A percentile compares a stretch with the other conserved stretches of the same genome.
phyloP scores from a whole-genome alignment of 1,140 invertebrate species.

The Drosophila repletoides region DNA sequence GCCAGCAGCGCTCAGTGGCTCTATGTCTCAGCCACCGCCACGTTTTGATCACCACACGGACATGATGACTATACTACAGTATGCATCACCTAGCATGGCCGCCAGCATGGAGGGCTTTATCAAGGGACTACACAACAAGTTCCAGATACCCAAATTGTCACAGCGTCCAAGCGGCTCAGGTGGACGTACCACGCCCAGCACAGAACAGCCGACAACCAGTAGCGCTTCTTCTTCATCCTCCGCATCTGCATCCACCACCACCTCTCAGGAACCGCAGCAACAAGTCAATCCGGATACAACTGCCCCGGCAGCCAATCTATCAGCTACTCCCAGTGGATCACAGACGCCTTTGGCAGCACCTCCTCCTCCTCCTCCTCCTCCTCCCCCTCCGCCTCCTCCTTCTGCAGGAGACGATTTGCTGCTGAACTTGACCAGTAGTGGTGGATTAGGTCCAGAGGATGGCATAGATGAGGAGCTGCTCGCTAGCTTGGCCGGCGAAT shows the following conservation, averaged over 20 bases:
- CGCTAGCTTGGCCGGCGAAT: conserved; percentile 64
- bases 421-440: conserved; percentile 27
- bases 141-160: conserved; percentile 92
- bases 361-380: too few relatives aligned
- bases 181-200: conserved; percentile 28
- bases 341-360: background rate
- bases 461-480: conserved; percentile 68
- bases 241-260: background rate
- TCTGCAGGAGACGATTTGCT: conserved; percentile 24
- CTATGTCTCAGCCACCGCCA: conserved; percentile 58
- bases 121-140: conserved; percentile 91
- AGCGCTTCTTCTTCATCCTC: conserved; percentile 3
- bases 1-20: conserved; percentile 51
- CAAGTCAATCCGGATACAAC: conserved; percentile 1
- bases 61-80: conserved; percentile 80
- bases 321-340: conserved; percentile 4
- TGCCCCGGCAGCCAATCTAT: conserved; percentile 17
- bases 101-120: conserved; percentile 87
- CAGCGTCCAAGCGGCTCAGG: conserved; percentile 37
- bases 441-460: conserved; percentile 25
- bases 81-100: conserved; percentile 72
- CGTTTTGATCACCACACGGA: conserved; percentile 73
- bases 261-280: conserved; percentile 14
- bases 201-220: conserved; percentile 9
- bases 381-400: too few relatives aligned